phyloP scores from a whole-genome alignment of 2,113 vertebrate genomes.

The Embiotoca jacksoni region DNA sequence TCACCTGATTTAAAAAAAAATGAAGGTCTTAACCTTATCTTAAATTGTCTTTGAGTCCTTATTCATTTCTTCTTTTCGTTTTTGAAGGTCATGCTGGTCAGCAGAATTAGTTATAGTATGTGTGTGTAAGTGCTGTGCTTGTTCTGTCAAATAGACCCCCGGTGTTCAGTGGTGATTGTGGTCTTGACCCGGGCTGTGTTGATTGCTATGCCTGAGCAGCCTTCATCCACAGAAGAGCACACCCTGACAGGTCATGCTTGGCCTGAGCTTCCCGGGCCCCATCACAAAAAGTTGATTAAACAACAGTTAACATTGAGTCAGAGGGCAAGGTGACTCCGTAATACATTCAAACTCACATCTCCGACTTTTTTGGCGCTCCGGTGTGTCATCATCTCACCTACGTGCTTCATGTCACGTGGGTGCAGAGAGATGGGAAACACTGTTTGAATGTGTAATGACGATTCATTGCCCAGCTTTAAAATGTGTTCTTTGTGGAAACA shows the following conservation, averaged over 20 bases:
- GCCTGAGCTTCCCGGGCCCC: conserved; percentile 22
- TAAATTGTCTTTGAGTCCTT: conserved; percentile 17
- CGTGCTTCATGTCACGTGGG: conserved; percentile 46
- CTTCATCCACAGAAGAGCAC: conserved; percentile 42
- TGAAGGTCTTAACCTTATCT: conserved; percentile 42
- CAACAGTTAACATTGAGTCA: conserved; percentile 46
- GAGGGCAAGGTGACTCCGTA: conserved; percentile 64
- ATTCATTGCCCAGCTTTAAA: conserved; percentile 22
- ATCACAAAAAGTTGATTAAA: conserved; percentile 48
- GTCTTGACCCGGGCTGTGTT: conserved; percentile 60
- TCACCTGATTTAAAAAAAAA: conserved; percentile 35
- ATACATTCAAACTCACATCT: conserved; percentile 52
- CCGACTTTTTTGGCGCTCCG: conserved; percentile 47
- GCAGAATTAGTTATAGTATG: conserved; percentile 40
- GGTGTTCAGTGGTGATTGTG: conserved; percentile 60
- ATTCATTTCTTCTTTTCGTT: conserved; percentile 5
- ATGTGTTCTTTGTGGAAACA: conserved; percentile 47
- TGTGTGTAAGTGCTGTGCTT: conserved; percentile 15
- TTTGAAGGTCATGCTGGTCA: conserved; percentile 52
- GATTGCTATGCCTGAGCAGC: conserved; percentile 58
- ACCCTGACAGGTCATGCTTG: conserved; percentile 45
- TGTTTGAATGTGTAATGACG: conserved; percentile 63
- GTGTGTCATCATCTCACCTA: conserved; percentile 62
- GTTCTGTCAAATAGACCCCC: conserved; percentile 53
- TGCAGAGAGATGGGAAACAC: conserved; percentile 22